Percentiles rank a stretch among this genome's conserved stretches.
These are phyloP conservation scores for Gasteruption jaculator DNA, from an alignment of 2,888 invertebrate genomes.

Conservation along the genomic window DNA sequence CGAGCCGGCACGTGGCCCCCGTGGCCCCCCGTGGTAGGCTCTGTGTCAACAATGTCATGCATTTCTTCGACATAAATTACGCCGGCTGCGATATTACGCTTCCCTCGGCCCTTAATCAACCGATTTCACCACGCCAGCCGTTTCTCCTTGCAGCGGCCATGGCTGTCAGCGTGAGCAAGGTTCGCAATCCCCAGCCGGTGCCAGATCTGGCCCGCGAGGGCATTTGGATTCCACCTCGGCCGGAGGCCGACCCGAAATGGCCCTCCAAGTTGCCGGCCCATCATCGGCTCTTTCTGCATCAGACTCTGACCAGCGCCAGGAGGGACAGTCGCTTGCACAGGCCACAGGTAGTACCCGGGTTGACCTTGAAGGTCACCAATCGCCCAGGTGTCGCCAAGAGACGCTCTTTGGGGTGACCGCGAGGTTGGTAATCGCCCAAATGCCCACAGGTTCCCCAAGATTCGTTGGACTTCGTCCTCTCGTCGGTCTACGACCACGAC, in stretches of 20 bases:
- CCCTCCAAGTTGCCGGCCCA: constrained; percentile 42
- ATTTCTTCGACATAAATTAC: constrained; percentile 50
- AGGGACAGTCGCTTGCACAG: constrained; percentile 39
- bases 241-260: constrained; percentile 37
- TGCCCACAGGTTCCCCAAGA: constrained; percentile 62
- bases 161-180: constrained; percentile 19
- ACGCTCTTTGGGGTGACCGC: too few relatives aligned
- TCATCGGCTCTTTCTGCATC: constrained; percentile 59
- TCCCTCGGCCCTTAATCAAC: background rate
- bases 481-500: constrained; percentile 66
- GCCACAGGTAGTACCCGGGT: constrained; percentile 34
- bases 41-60: constrained; percentile 51
- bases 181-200: constrained; percentile 43
- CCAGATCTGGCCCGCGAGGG: constrained; percentile 44
- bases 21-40: too few relatives aligned
- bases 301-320: constrained; percentile 59
- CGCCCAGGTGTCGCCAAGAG: too few relatives aligned
- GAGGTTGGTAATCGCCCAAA: too few relatives aligned
- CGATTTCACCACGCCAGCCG: background rate
- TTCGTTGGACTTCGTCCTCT: constrained; percentile 64
- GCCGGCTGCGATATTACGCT: background rate
- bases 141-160: background rate
- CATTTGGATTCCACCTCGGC: constrained; percentile 31
- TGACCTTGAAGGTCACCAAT: too few relatives aligned
- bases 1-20: constrained; percentile 50